Conservation (phyloP, 2,888 invertebrate genomes). For the Caenorhabditis becei region DNA sequence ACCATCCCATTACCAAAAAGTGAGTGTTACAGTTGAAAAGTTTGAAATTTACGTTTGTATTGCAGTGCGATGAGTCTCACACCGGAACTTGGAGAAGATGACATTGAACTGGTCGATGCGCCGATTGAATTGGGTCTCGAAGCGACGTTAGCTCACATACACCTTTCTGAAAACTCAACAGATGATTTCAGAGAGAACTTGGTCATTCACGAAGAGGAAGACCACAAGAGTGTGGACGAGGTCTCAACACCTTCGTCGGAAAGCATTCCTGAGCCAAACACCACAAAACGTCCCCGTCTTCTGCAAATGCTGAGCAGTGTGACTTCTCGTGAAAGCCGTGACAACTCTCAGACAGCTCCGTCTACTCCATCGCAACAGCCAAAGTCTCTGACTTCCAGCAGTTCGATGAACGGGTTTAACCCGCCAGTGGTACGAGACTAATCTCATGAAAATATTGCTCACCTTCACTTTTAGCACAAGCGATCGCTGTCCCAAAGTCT, state of each 20-base stretch:
- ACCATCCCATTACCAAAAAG: slow-evolving; percentile 78
- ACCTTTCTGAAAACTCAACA: background rate
- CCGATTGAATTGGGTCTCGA: slow-evolving; percentile 49
- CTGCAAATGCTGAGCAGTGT: slow-evolving; percentile 61
- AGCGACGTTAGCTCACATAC: slow-evolving; percentile 24
- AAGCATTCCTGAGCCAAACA: slow-evolving; percentile 29
- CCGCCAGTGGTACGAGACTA: slow-evolving; percentile 55
- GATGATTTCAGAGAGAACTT: slow-evolving; percentile 53
- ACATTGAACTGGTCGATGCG: slow-evolving; percentile 50
- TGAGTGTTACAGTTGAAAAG: slow-evolving; percentile 41
- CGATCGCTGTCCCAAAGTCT: slow-evolving; percentile 79
- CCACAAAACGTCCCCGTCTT: slow-evolving; percentile 63
- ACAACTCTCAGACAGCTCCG: slow-evolving; percentile 61
- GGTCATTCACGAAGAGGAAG: slow-evolving; percentile 66
- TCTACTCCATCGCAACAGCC: slow-evolving; percentile 53
- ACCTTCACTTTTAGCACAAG: slow-evolving; percentile 66
- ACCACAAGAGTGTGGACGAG: slow-evolving; percentile 30
- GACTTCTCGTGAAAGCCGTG: slow-evolving; percentile 45
- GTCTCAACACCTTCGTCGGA: slow-evolving; percentile 23
- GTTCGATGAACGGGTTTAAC: slow-evolving; percentile 55
- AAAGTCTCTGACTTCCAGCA: slow-evolving; percentile 40
- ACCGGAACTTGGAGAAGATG: slow-evolving; percentile 50
- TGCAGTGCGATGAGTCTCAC: slow-evolving; percentile 55
- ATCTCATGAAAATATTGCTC: slow-evolving; percentile 7
- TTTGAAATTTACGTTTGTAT: background rate